phyloP scores from a whole-genome alignment of 2,797 vertebrate species.

The Pseudomugil gertrudae region DNA sequence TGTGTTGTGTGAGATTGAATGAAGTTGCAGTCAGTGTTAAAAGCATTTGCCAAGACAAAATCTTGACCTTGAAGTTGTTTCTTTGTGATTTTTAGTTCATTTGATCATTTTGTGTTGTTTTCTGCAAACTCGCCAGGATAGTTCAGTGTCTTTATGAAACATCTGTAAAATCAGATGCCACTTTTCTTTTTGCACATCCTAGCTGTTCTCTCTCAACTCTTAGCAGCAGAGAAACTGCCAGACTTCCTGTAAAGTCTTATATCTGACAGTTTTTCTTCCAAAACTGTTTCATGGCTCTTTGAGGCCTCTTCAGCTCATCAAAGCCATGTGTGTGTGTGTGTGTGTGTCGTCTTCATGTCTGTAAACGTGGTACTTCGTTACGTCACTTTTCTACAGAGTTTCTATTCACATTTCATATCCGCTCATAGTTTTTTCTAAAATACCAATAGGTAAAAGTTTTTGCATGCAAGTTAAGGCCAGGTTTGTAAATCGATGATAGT shows the following conservation, averaged over 20 bases:
- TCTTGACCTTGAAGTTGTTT: slow-evolving; percentile 37
- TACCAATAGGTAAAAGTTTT: slow-evolving; percentile 15
- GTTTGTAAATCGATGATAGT: slow-evolving; percentile 24
- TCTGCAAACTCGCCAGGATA: neutral
- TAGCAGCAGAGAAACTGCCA: slow-evolving; percentile 43
- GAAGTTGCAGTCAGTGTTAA: slow-evolving; percentile 61
- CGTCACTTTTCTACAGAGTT: slow-evolving; percentile 59
- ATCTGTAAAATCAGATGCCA: too few relatives aligned
- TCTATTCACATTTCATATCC: slow-evolving; percentile 53
- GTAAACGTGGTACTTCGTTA: slow-evolving; percentile 28
- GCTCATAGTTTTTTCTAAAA: slow-evolving; percentile 22
- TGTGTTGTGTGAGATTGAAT: slow-evolving; percentile 30
- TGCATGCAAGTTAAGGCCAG: slow-evolving; percentile 49
- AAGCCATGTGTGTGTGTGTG: slow-evolving; percentile 52
- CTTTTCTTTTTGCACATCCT: slow-evolving; percentile 52
- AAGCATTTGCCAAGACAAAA: slow-evolving; percentile 54
- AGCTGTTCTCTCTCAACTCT: slow-evolving; percentile 36
- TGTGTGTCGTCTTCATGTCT: slow-evolving; percentile 27
- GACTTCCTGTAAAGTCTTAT: slow-evolving; percentile 38
- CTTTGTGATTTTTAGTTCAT: too few relatives aligned
- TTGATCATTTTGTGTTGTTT: too few relatives aligned
- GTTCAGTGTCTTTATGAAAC: neutral
- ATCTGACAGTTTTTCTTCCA: slow-evolving; percentile 9
- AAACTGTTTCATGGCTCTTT: slow-evolving; percentile 11
- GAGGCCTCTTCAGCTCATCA: slow-evolving; percentile 19